Conservation (phyloP, 2,888 invertebrate genomes). For the Frankliniella intonsa region DNA sequence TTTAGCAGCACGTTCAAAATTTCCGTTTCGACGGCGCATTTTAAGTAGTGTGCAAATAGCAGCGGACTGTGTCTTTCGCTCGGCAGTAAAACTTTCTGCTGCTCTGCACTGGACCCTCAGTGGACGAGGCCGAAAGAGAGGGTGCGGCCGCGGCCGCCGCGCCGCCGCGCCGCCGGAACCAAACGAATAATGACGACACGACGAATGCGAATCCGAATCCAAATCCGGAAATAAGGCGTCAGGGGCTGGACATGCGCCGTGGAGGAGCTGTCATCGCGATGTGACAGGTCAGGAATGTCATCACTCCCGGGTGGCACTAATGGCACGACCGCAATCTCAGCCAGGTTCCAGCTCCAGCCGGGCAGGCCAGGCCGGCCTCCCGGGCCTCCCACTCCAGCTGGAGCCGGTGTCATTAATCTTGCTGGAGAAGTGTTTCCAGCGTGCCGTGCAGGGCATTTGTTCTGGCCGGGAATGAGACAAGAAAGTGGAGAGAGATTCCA, state of each 20-base stretch:
- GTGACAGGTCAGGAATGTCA: not conserved
- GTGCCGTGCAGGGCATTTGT: not conserved
- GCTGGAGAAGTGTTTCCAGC: not conserved
- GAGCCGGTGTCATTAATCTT: conserved; percentile 5
- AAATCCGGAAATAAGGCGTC: conserved; percentile 22
- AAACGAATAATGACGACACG: not conserved
- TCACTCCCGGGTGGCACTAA: not conserved
- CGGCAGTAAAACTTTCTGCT: too few species aligned
- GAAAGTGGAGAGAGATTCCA: not conserved
- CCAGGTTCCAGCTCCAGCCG: too few species aligned
- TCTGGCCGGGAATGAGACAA: conserved; percentile 24
- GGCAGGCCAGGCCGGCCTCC: not conserved
- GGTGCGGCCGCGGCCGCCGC: not conserved
- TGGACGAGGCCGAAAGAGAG: too few species aligned
- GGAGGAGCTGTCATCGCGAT: not conserved
- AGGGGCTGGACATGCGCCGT: not conserved
- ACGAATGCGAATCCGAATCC: not conserved
- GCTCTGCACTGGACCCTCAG: too few species aligned
- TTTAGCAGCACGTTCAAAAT: too few species aligned
- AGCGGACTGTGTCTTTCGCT: too few species aligned
- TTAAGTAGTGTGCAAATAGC: too few species aligned
- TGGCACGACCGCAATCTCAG: not conserved
- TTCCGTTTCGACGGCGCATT: too few species aligned
- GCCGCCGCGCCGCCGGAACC: not conserved
- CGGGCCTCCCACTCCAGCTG: conserved; percentile 7